phyloP scores from a whole-genome alignment of 2,888 invertebrate species.

The Helicoverpa assulta region DNA sequence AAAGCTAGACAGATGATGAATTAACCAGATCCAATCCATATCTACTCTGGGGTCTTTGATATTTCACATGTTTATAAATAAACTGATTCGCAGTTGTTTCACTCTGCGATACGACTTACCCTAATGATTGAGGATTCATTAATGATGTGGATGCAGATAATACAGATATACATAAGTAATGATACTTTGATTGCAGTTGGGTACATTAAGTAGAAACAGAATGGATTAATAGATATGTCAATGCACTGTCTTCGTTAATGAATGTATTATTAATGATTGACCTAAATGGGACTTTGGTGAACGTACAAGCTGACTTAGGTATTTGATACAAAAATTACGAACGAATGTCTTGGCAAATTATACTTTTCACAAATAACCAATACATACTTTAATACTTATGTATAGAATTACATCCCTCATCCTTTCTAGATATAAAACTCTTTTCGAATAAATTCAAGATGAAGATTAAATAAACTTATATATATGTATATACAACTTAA shows the following conservation, averaged over 20 bases:
- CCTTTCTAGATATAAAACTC: not conserved
- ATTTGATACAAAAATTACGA: no score
- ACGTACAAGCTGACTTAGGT: no score
- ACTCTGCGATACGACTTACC: no score
- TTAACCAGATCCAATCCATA: no score
- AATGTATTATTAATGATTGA: not conserved
- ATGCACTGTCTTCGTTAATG: not conserved
- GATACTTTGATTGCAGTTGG: not conserved
- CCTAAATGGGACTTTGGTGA: not conserved
- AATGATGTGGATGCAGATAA: not conserved
- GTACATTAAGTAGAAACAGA: not conserved
- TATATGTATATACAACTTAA: no score
- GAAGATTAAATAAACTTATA: no score
- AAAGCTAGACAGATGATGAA: no score
- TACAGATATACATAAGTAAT: not conserved
- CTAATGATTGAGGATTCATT: not conserved
- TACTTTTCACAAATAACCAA: no score
- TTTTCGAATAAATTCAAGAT: slow-evolving; percentile 6
- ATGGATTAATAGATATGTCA: slow-evolving; percentile 1
- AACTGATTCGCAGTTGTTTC: no score
- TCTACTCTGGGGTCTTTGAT: not conserved
- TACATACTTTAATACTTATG: no score
- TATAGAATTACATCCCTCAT: no score
- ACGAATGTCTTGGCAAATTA: not conserved
- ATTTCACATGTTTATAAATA: not conserved